These are phyloP conservation scores for Phylloscopus whistleri DNA, from an alignment of 2,113 vertebrate genomes.

Conservation along the genomic window DNA sequence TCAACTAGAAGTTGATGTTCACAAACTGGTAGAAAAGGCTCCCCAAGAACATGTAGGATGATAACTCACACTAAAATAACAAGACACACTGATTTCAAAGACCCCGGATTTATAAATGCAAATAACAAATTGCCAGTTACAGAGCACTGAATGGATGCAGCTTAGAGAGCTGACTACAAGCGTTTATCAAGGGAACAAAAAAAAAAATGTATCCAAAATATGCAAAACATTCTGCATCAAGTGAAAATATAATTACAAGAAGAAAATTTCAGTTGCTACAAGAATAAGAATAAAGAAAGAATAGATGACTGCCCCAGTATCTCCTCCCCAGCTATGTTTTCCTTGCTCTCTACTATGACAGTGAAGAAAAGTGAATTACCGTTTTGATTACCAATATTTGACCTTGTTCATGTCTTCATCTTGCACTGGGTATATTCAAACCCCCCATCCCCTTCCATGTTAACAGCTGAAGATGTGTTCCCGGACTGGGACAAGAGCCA, in stretches of 20 bases:
- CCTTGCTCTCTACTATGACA: neutral
- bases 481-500: neutral
- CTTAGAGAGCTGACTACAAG: neutral
- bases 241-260: neutral
- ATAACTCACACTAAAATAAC: neutral
- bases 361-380: neutral
- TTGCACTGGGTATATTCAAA: neutral
- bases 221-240: neutral
- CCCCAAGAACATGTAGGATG: neutral
- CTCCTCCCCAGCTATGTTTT: neutral
- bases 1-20: neutral
- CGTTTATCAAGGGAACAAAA: neutral
- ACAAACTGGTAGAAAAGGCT: neutral
- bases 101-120: neutral
- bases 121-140: neutral
- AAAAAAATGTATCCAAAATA: neutral
- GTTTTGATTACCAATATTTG: neutral
- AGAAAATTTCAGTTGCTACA: neutral
- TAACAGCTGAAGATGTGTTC: neutral
- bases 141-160: neutral
- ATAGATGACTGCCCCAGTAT: neutral
- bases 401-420: neutral
- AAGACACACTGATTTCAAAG: neutral
- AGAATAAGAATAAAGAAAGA: neutral
- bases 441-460: neutral